Evolutionary conservation across 2,797 vertebrate species (phyloP), one percentile per base, ranked within the genome.

Genomic region (Gambelia wislizenii): DNA sequence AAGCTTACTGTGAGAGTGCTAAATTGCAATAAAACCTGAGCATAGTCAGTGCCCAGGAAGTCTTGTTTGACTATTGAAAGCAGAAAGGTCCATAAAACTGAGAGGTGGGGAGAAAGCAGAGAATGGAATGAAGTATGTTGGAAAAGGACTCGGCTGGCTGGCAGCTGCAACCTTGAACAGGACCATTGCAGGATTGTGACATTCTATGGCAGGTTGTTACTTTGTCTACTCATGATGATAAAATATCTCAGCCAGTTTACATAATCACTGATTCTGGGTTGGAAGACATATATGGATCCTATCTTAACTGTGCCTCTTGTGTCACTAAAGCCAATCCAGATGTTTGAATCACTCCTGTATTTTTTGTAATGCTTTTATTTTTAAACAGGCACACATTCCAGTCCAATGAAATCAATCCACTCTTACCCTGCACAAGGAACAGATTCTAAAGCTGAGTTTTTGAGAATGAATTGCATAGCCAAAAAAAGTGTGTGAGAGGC

Each of bases 321-420:
- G 13, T 44, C 4, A 1, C 59, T 36, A 18, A 80, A 42, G 16
- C 4, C 7, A 72, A 79, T 42, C 42, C 75, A 69, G 42, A 25
- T 78, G 39, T 36, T 16, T 49, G 30, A 47, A 27, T 69, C 30
- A 20, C 13, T n/a, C 20, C 27, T 54, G 44, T n/a, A 36, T 49
- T 52, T 54, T 72, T 52, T 25, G 33, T 39, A 8, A 25, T 0
- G 13, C 0, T 10, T 16, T 75, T 22, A 10, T 67, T 5, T 81
- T 85, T 83, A 87, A 69, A 22, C 9, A 49, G 89, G 67, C 16
- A 75, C 89, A 14, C 14, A 54, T 83, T 87, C 87, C 42, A 90
- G 0, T 85, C 1, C 14, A 39, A 78, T n/a, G 84, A 88, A 69
- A 1, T 0, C 49, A 44, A 76, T 88, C 89, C 77, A 25, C 78